Percentiles rank a stretch among this genome's conserved stretches.
phyloP scores from a whole-genome alignment of 2,888 invertebrate species.

The Perizoma flavofasciatum region DNA sequence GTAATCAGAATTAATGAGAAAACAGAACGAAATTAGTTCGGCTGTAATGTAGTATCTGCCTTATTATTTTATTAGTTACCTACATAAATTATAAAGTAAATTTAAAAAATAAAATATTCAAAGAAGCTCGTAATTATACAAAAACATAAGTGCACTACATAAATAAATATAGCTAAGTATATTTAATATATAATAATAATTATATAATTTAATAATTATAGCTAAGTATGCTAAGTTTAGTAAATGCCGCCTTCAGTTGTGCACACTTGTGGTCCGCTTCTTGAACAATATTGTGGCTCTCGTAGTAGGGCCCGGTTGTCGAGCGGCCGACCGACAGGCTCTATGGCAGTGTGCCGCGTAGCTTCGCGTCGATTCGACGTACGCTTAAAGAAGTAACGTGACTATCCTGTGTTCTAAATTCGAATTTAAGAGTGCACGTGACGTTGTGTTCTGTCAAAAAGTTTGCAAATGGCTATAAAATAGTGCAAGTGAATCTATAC shows the following conservation, averaged over 20 bases:
- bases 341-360: constrained; percentile 48
- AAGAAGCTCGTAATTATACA: too few species aligned
- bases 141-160: too few species aligned
- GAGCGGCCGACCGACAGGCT: constrained; percentile 22
- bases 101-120: too few species aligned
- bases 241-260: constrained; percentile 40
- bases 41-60: not conserved
- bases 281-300: constrained; percentile 38
- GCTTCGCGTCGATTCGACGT: constrained; percentile 42
- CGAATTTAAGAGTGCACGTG: constrained; percentile 43
- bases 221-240: too few species aligned
- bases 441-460: constrained; percentile 27
- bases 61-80: constrained; percentile 6
- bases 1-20: not conserved
- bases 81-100: too few species aligned
- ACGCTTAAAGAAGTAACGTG: constrained; percentile 25
- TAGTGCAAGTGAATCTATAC: constrained; percentile 14
- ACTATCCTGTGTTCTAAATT: constrained; percentile 39
- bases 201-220: too few species aligned
- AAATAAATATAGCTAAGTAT: too few species aligned
- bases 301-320: constrained; percentile 47
- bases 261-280: constrained; percentile 36
- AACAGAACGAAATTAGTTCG: not conserved
- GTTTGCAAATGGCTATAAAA: constrained; percentile 37
- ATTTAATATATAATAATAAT: too few species aligned